phyloP scores from a whole-genome alignment of 2,797 vertebrate species.

The Acridotheres tristis region DNA sequence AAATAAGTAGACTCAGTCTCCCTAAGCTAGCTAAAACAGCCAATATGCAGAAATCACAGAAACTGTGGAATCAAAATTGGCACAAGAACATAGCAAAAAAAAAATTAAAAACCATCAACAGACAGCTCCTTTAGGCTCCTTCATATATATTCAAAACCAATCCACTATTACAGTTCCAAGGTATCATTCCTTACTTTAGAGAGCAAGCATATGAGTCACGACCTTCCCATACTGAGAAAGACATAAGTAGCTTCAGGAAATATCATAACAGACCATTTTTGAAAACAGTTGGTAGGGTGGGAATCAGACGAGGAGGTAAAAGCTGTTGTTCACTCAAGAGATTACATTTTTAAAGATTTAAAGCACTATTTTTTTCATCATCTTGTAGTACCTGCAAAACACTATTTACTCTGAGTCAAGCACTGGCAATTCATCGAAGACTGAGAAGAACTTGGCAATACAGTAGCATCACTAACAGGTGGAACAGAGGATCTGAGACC shows the following conservation, averaged over 20 bases:
- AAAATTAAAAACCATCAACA: not conserved
- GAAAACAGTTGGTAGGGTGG: not conserved
- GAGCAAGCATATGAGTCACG: not conserved
- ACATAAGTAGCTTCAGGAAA: not conserved
- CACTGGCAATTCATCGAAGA: not conserved
- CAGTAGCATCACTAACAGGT: not conserved
- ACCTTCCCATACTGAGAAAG: not conserved
- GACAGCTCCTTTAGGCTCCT: not conserved
- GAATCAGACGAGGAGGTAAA: not conserved
- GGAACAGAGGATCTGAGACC: not conserved
- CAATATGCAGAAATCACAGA: not conserved
- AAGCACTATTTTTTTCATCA: not conserved
- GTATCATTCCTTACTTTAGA: not conserved
- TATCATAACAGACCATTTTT: not conserved
- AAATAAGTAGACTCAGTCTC: not conserved
- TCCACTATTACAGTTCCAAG: not conserved
- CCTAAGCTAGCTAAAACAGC: not conserved
- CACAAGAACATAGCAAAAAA: not conserved
- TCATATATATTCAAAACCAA: not conserved
- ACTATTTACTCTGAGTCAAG: not conserved
- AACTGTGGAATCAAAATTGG: not conserved
- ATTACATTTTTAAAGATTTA: not conserved
- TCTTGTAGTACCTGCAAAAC: not conserved
- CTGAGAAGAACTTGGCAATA: not conserved
- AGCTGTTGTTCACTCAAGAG: not conserved